These are phyloP conservation scores for Lipophrys pholis DNA, from an alignment of 2,113 vertebrate genomes.

Conservation along the genomic window DNA sequence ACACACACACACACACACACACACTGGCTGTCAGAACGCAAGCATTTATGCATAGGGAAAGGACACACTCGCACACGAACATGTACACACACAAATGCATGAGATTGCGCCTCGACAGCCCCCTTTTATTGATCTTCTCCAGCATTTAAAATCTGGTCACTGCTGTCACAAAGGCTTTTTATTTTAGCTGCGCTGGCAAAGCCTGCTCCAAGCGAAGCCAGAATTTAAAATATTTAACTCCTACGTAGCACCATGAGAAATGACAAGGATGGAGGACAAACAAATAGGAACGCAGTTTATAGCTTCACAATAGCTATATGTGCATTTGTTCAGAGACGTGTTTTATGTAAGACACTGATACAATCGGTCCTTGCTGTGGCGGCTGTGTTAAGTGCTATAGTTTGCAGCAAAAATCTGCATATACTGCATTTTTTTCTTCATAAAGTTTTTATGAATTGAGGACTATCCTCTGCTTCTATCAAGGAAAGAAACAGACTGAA, in stretches of 20 bases:
- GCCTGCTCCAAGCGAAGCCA: constrained; percentile 78
- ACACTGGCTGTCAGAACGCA: constrained; percentile 57
- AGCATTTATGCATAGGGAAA: constrained; percentile 59
- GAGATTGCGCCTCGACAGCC: constrained; percentile 82
- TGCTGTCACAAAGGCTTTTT: constrained; percentile 89
- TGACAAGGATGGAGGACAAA: constrained; percentile 71
- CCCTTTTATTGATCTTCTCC: constrained; percentile 91
- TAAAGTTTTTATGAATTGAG: constrained; percentile 43
- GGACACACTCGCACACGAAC: constrained; percentile 38
- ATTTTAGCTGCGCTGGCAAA: constrained; percentile 92
- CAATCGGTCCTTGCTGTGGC: constrained; percentile 34
- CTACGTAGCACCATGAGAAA: constrained; percentile 84
- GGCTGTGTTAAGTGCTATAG: constrained; percentile 26
- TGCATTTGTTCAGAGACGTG: constrained; percentile 42
- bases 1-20: constrained; percentile 27
- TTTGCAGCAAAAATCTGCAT: constrained; percentile 35
- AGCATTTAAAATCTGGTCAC: constrained; percentile 96
- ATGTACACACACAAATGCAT: constrained; percentile 65
- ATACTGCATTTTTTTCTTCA: constrained; percentile 31
- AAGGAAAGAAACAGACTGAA: constrained; percentile 27
- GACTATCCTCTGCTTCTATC: constrained; percentile 16
- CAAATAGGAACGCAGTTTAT: constrained; percentile 60
- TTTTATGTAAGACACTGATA: constrained; percentile 62
- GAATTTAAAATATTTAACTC: constrained; percentile 91
- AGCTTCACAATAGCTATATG: constrained; percentile 46